Evolutionary conservation across 2,797 vertebrate species (phyloP), one percentile per base, ranked within the genome.

Genomic region (Coccyzus lansbergi): DNA sequence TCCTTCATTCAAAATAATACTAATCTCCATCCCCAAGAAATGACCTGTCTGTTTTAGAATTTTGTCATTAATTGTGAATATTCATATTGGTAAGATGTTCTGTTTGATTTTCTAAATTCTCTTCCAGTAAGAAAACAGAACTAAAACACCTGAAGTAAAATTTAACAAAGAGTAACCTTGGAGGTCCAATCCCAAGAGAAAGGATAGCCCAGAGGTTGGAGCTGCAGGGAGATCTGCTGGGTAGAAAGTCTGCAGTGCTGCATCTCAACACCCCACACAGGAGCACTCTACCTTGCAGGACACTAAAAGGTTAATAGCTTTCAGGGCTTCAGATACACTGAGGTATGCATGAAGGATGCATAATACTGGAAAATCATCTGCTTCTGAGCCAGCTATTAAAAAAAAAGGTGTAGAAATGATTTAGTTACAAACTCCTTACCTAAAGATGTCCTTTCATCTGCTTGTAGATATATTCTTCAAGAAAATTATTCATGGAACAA

Each of bases 401-500:
- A 20, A 68, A 68, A 55, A 38, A 12, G 3, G 15, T 49, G 74
- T 80, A 84, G 81, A 94, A 92, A 82, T 71, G 5, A 71, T 90
- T 77, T 94, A 64, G 29, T 90, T 93, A 84, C 56, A 63, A 83
- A 75, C 71, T 83, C 78, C 83, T 92, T 95, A 96, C 94, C 94
- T 95, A 96, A 96, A 96, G 92, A 79, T 79, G 93, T 95, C 93
- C 92, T 94, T 92, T 92, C 70, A 0, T 92, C 83, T 94, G 83
- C 92, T 96, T 63, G 28, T 88, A 63, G 91, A 76, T 96, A 93
- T 94, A 94, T 94, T 95, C 88, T 96, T 96, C 0, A 1, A 88
- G 78, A 83, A 94, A 90, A 96, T 96, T 96, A 96, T 96, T 96
- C 95, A 96, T 93, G 96, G 95, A 95, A 88, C 88, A 95, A 95